Evolutionary conservation across 2,888 invertebrate species (phyloP).

Genomic region (Cartodere bifasciata): DNA sequence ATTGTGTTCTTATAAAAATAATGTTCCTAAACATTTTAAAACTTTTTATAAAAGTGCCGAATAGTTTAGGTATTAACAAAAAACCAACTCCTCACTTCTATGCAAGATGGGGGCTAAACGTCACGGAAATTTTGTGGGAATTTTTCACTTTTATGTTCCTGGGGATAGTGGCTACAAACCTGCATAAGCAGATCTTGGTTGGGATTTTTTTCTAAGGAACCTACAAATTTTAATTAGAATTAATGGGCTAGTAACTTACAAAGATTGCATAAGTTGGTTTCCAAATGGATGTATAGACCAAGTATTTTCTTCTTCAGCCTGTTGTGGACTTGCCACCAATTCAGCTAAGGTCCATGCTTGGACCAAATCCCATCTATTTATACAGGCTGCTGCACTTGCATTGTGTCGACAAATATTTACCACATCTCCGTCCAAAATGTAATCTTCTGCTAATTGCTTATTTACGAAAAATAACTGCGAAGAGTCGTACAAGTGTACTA

Average conservation of each 20-base stretch:
- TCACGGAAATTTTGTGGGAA: too few species aligned
- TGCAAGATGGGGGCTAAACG: too few species aligned
- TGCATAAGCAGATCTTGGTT: too few species aligned
- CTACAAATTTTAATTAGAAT: too few species aligned
- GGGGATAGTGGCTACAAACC: too few species aligned
- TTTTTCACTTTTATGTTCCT: too few species aligned
- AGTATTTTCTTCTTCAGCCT: conserved; percentile 52
- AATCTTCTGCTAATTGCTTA: conserved; percentile 70
- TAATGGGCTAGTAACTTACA: conserved; percentile 46
- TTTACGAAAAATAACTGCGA: conserved; percentile 65
- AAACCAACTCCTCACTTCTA: too few species aligned
- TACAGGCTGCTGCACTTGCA: conserved; percentile 58
- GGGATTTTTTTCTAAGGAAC: too few species aligned
- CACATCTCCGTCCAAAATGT: conserved; percentile 48
- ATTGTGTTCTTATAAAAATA: too few species aligned
- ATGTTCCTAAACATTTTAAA: too few species aligned
- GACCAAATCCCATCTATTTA: conserved; percentile 67
- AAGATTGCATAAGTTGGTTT: conserved; percentile 66
- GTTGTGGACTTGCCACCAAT: conserved; percentile 42
- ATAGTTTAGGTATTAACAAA: too few species aligned
- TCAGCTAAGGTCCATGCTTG: conserved; percentile 82
- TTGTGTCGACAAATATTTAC: conserved; percentile 69
- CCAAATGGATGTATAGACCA: conserved; percentile 82
- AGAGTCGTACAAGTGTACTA: conserved; percentile 62
- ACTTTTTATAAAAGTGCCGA: too few species aligned